A percentile compares a stretch with the other conserved stretches of the same genome.
Evolutionary conservation across 2,113 vertebrate genomes (phyloP).

Genomic region (Rhipidura dahli): DNA sequence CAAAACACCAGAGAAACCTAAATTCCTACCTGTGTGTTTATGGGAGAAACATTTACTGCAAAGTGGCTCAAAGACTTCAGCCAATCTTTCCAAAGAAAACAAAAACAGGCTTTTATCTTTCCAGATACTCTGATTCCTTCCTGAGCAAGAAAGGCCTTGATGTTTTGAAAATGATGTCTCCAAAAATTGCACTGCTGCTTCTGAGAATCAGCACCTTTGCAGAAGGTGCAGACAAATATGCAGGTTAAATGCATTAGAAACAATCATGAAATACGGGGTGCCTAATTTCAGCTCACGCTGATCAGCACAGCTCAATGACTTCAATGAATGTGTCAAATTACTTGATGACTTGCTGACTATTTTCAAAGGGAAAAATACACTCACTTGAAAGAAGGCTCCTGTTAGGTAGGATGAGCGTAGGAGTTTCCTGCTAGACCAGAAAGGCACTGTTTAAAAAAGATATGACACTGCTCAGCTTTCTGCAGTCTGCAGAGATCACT

Average conservation of each 20-base stretch:
- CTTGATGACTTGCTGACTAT: not conserved
- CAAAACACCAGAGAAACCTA: not conserved
- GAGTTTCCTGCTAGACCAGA: not conserved
- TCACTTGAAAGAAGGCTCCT: not conserved
- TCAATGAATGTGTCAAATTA: not conserved
- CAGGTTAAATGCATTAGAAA: not conserved
- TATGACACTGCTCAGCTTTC: not conserved
- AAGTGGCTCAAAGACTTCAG: not conserved
- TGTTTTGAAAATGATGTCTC: not conserved
- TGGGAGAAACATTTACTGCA: not conserved
- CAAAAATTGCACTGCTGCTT: not conserved
- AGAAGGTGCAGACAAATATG: not conserved
- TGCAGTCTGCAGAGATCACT: not conserved
- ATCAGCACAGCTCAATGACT: not conserved
- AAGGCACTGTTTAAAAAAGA: not conserved
- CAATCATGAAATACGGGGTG: not conserved
- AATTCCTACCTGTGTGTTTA: not conserved
- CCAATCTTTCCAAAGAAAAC: not conserved
- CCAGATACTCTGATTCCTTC: not conserved
- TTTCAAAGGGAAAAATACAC: not conserved
- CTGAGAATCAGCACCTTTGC: not conserved
- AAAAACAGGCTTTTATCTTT: not conserved
- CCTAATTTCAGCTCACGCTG: not conserved
- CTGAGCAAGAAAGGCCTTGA: not conserved
- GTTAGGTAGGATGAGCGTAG: not conserved